Base-by-base conservation (phyloP, 2,797 vertebrate genomes). In the Iguana delicatissima region DNA sequence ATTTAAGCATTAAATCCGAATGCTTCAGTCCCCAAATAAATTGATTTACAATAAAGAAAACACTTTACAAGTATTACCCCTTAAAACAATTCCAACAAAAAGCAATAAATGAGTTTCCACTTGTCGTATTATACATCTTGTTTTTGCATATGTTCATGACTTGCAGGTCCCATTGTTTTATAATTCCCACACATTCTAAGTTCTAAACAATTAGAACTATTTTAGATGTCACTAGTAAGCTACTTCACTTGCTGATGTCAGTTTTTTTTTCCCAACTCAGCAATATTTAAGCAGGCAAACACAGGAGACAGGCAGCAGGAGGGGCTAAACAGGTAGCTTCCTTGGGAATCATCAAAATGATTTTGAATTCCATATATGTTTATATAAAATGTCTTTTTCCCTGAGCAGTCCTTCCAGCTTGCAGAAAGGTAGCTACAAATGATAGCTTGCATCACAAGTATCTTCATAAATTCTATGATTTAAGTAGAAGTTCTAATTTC, bases 1-100 rank as follows among this genome's bases (percentile, higher is more conserved):
- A 22, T 86, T 81, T 82, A 29, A 82, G 26, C 32, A 62, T 76
- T 62, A 82, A 52, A 90, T 52, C 22, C 22, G 72, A 89, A 86
- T 18, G 35, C 38, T 42, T 55, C 32, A 85, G 8, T 26, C 16
- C 7, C 24, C 62, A 16, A 77, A 59, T 76, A 76, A 83, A 82
- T 86, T 80, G 42, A 87, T 76, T 67, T 35, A 22, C 18, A 50
- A 16, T 55, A 64, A 83, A 85, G 18, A 67, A 80, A 87, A 77
- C 32, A 2, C 4, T 24, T 69, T 35, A 62, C 38, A 82, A 86
- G 9, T n/a, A 74, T 74, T 38, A 64, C 18, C 35, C 26, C 38
- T 64, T 79, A 10, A 22, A 46, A 42, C n/a, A 74, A 74, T 55
- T 67, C n/a, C 59, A 83, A 83, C 1, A 67, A 46, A 55, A 83